Evolutionary conservation across 2,888 invertebrate genomes (phyloP), one percentile per base, ranked within the genome.

Genomic region (Mythimna lalbum): DNA sequence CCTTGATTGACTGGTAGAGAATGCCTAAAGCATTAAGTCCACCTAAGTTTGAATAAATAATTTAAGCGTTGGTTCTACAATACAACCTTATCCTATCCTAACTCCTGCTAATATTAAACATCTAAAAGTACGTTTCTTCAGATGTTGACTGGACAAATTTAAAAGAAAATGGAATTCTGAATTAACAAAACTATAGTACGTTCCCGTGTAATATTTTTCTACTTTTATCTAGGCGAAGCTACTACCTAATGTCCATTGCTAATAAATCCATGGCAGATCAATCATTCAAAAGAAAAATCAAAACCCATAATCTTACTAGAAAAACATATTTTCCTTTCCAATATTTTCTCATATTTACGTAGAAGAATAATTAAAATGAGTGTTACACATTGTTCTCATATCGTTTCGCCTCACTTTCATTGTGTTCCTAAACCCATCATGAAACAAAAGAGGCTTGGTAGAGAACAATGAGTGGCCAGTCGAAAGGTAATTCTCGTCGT

Each of bases 371-470:
- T 76, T 80, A 76, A 68, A 80, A 76, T 65, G 71, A 71, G 39
- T 69, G 79, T 79, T 72, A 80, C 80, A 79, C 63, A 79, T 80
- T 79, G 80, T 76, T 80, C 72, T 57, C 33, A 59, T 71, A 79
- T 80, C 71, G 75, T 75, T 68, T 63, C 47, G 27, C 57, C 36
- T 68, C 65, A 69, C 59, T 73, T 66, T 78, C 78, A 73, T 78
- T 78, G 78, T 78, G 53, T 63, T 56, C 39, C 64, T 68, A 69
- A 80, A 76, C 64, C 62, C 76, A 78, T 70, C 80, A 75, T 14
- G 56, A 17, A 80, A 79, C 78, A 79, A 79, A 75, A 76, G 79
- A 49, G 49, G 53, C 68, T 55, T 55, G 71, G 33, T 23, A 57
- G 60, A 60, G 77, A 73, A 82, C 83, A 73, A 82, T 63, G 64